Evolutionary conservation across 2,113 vertebrate genomes (phyloP).

Genomic region (Chionodraco myersi): DNA sequence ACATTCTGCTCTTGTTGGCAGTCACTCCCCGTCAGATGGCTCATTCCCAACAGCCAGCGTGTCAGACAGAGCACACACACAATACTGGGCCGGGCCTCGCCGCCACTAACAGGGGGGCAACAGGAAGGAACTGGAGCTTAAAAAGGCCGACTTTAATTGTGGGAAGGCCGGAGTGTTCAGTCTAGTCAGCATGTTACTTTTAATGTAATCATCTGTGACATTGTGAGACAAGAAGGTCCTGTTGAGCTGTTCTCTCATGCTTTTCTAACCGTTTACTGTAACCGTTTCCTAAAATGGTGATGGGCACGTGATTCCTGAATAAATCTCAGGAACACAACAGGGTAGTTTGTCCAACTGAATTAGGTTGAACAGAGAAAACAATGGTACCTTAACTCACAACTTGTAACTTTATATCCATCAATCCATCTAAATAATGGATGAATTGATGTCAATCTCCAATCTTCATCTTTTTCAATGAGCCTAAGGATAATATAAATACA

Average conservation of each 20-base stretch:
- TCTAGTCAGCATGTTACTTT: slow-evolving; percentile 47
- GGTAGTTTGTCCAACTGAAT: background rate
- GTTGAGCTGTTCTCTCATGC: background rate
- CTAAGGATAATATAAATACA: background rate
- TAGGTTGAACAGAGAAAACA: background rate
- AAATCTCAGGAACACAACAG: background rate
- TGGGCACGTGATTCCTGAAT: background rate
- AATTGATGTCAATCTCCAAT: background rate
- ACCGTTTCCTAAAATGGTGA: background rate
- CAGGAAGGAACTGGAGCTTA: slow-evolving; percentile 9
- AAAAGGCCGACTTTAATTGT: slow-evolving; percentile 47
- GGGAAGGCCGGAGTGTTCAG: slow-evolving; percentile 25
- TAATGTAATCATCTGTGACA: slow-evolving; percentile 42
- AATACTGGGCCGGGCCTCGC: slow-evolving; percentile 33
- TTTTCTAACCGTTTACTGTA: background rate
- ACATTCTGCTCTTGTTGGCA: slow-evolving; percentile 95
- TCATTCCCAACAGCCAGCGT: slow-evolving; percentile 84
- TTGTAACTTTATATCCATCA: too few relatives aligned
- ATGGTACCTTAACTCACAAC: background rate
- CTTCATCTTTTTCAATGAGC: background rate
- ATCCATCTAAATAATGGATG: background rate
- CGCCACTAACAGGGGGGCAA: slow-evolving; percentile 16
- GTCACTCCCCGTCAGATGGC: slow-evolving; percentile 77
- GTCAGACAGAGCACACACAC: slow-evolving; percentile 65
- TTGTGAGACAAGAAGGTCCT: background rate